phyloP scores from a whole-genome alignment of 2,113 vertebrate species.

The Halcyon senegalensis region DNA sequence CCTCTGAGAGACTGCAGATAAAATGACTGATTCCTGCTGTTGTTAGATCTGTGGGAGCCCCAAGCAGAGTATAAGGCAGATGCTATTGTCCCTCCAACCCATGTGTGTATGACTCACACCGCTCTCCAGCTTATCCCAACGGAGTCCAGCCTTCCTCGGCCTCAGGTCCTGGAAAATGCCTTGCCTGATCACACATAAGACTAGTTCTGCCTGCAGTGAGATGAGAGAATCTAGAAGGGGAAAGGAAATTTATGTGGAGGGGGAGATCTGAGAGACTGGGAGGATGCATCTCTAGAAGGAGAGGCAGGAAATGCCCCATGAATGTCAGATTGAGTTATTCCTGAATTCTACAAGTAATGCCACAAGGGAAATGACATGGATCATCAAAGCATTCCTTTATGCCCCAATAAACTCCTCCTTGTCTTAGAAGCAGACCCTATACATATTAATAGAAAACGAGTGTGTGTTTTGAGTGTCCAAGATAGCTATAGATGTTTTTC shows the following conservation, averaged over 20 bases:
- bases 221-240: neutral
- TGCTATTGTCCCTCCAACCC: neutral
- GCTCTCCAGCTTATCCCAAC: neutral
- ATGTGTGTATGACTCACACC: neutral
- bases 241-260: neutral
- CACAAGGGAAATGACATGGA: slow-evolving; percentile 23
- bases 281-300: neutral
- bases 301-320: slow-evolving; percentile 48
- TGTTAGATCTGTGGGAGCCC: neutral
- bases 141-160: neutral
- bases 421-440: slow-evolving; percentile 9
- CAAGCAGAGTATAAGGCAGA: neutral
- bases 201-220: neutral
- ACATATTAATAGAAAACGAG: neutral
- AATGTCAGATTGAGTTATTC: slow-evolving; percentile 61
- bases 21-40: neutral
- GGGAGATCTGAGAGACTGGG: slow-evolving; percentile 8
- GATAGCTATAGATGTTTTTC: neutral
- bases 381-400: slow-evolving; percentile 52
- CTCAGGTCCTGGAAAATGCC: neutral
- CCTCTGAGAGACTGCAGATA: neutral
- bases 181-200: neutral
- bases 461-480: neutral
- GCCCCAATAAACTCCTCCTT: slow-evolving; percentile 17
- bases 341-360: slow-evolving; percentile 37